These are phyloP conservation scores for Okapia johnstoni DNA, from an alignment of 2,113 vertebrate species.

Conservation along the genomic window DNA sequence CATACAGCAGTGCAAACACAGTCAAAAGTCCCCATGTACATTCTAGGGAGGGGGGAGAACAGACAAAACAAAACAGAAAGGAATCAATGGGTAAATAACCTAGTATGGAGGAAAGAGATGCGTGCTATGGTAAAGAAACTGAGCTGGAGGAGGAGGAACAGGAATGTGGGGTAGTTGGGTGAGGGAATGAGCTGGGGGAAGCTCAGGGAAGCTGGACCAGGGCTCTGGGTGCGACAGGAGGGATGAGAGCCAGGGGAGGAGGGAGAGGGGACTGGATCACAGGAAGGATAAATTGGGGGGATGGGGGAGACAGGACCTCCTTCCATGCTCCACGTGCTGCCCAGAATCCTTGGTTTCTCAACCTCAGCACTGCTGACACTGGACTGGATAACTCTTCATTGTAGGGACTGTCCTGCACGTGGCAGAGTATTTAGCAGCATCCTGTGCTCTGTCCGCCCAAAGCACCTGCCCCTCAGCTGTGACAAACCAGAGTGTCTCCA, in stretches of 20 bases:
- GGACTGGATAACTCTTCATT: fast-evolving
- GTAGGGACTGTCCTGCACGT: neutral
- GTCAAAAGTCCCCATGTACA: neutral
- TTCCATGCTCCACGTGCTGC: fast-evolving
- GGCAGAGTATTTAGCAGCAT: neutral
- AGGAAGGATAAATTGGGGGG: neutral
- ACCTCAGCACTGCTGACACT: fast-evolving
- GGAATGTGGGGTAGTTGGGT: neutral
- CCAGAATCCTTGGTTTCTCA: neutral
- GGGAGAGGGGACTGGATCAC: neutral
- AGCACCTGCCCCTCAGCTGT: neutral
- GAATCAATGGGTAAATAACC: neutral
- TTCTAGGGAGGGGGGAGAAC: neutral
- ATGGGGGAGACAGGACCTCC: neutral
- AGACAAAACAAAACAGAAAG: neutral
- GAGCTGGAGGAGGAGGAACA: neutral
- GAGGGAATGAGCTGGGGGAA: neutral
- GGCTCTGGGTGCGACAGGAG: neutral
- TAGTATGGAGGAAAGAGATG: fast-evolving
- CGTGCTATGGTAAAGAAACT: neutral
- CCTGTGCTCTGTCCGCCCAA: neutral
- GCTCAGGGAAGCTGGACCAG: neutral
- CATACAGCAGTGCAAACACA: neutral
- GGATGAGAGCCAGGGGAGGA: no score
- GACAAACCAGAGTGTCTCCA: neutral